Conservation (phyloP, 2,113 vertebrate species). For the Sphaerodactylus townsendi region DNA sequence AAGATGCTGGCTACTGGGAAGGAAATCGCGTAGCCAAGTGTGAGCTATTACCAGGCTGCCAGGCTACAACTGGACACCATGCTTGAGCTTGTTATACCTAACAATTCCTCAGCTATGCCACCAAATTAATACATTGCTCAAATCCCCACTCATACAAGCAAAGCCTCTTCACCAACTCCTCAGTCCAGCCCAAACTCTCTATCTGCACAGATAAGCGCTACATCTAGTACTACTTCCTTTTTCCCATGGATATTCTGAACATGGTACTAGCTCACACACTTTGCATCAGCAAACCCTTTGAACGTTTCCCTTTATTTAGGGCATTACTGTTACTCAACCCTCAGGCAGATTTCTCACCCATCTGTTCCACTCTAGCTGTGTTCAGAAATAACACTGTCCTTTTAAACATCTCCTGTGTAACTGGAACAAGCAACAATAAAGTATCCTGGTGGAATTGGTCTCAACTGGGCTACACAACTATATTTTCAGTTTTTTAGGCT, state of each 20-base stretch:
- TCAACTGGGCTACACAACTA: neutral
- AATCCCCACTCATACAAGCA: neutral
- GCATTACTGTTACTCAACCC: too few relatives aligned
- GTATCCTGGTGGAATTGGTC: neutral
- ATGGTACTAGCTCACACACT: neutral
- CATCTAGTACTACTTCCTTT: neutral
- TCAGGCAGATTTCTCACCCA: neutral
- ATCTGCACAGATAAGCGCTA: neutral
- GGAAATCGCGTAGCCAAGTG: slow-evolving; percentile 83
- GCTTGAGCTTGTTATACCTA: neutral
- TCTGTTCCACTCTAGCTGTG: neutral
- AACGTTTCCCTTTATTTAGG: neutral
- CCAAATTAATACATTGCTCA: neutral
- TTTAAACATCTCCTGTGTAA: neutral
- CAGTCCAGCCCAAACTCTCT: too few relatives aligned
- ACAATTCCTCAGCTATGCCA: neutral
- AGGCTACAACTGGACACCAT: slow-evolving; percentile 4
- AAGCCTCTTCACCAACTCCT: neutral
- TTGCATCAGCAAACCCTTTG: neutral
- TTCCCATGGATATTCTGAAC: neutral
- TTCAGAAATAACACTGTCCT: neutral
- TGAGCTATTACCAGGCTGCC: slow-evolving; percentile 74
- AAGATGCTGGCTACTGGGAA: slow-evolving; percentile 85
- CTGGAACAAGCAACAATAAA: neutral
- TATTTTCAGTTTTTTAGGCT: neutral